Conservation (phyloP, 2,113 vertebrate genomes). For the Manacus vitellinus region DNA sequence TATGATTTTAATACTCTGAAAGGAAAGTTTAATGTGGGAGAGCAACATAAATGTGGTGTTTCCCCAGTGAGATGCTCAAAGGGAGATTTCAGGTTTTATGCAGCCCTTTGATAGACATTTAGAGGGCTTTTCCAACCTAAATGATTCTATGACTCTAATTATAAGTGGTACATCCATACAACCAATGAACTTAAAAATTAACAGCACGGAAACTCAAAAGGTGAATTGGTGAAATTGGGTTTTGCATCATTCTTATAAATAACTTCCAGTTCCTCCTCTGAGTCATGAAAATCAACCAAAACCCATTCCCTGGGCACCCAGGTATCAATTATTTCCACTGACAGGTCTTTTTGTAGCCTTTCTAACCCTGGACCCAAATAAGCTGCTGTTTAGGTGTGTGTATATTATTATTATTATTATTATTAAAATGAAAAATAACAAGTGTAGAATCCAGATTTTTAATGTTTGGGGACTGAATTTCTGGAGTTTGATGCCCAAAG, state of each 20-base stretch:
- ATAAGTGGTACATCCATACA: rapidly evolving
- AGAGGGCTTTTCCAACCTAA: not conserved
- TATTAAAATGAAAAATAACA: not conserved
- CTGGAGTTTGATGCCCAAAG: not conserved
- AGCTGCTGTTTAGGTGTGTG: rapidly evolving
- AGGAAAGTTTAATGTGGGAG: not conserved
- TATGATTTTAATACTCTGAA: not conserved
- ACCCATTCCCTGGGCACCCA: not conserved
- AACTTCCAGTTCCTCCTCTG: not conserved
- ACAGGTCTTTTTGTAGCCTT: not conserved
- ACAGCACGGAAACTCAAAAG: not conserved
- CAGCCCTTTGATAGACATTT: not conserved
- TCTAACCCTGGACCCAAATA: not conserved
- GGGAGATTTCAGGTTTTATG: not conserved
- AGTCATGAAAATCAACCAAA: not conserved
- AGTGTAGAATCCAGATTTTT: not conserved
- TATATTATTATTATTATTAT: not conserved
- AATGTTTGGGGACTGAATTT: not conserved
- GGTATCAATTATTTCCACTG: not conserved
- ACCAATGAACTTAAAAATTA: not conserved
- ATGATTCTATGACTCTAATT: not conserved
- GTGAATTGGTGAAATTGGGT: not conserved
- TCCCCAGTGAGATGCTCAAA: not conserved
- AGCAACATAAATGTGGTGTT: not conserved
- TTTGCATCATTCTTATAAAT: not conserved